Base-by-base conservation (phyloP, 2,113 vertebrate genomes). In the Pelecanoides urinatrix region DNA sequence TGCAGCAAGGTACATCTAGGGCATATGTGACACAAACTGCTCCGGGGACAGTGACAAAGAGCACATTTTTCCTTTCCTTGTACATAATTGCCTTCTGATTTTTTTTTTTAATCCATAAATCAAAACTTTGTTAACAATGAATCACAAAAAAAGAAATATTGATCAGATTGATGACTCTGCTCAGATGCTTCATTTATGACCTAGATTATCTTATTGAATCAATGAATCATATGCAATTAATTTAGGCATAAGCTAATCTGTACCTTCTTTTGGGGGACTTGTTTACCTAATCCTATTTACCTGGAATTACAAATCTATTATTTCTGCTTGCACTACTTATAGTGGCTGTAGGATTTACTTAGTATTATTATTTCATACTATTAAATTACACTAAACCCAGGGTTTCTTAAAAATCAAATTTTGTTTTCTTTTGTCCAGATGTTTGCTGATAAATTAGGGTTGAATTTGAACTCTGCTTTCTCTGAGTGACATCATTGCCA, bases 1-100 rank as follows among this genome's bases (percentile, higher is more conserved):
- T 1, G 15, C n/a, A 19, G 66, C 50, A 17, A 16, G 0, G 2
- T 7, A 2, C 6, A 9, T 9, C 42, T 66, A 4, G 23, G 55
- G 50, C 52, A 47, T 2, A 4, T 9, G 3, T 3, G 13, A 40
- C 26, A 59, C 4, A 62, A 68, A 50, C 52, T 49, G 32, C 50
- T 50, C 32, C 79, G 76, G 20, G 23, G 10, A 44, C 3, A 38
- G 18, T 14, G 82, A 58, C 38, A 80, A 42, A 1, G 2, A 77
- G 16, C 23, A 40, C 25, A 25, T 27, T 80, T 66, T 56, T 52
- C 16, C 81, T 78, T 56, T 40, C 3, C n/a, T 47, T 58, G 9
- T 29, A 53, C 5, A 18, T 20, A 66, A 55, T 4, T 65, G 36
- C 17, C 34, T 61, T 75, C 44, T 42, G 12, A 22, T 52, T 17